phyloP scores from a whole-genome alignment of 2,888 invertebrate genomes.

The Drosophila infuscata region DNA sequence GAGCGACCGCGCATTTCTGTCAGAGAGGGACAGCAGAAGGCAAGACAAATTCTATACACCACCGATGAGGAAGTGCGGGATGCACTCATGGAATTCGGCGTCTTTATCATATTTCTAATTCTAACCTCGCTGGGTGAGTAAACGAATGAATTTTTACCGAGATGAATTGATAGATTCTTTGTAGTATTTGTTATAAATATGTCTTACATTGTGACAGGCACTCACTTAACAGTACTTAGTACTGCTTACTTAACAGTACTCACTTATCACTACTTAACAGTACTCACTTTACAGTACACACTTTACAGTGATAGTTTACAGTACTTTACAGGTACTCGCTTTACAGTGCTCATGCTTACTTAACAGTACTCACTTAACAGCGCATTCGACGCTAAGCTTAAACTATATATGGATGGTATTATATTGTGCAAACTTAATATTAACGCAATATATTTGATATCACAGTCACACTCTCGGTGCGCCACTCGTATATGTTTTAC shows the following conservation, averaged over 20 bases:
- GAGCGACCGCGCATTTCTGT: background rate
- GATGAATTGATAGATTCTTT: background rate
- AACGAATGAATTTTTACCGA: background rate
- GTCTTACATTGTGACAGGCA: background rate
- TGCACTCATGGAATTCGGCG: constrained; percentile 64
- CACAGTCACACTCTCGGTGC: constrained; percentile 65
- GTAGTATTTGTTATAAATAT: background rate
- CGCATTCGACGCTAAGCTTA: background rate
- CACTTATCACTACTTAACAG: background rate
- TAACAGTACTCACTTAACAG: background rate
- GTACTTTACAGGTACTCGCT: background rate
- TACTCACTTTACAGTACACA: too few species aligned
- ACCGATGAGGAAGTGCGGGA: constrained; percentile 73
- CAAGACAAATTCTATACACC: constrained; percentile 49
- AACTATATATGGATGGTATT: background rate
- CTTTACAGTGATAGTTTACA: background rate
- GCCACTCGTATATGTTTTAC: constrained; percentile 69
- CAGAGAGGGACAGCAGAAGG: constrained; percentile 19
- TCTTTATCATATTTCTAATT: constrained; percentile 66
- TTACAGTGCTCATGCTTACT: background rate
- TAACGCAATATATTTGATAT: background rate
- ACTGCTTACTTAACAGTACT: background rate
- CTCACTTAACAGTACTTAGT: background rate
- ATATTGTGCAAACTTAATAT: background rate
- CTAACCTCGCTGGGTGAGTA: constrained; percentile 65